Base-by-base conservation (phyloP, 2,113 vertebrate species). In the Cryptomyrus ogoouensis region DNA sequence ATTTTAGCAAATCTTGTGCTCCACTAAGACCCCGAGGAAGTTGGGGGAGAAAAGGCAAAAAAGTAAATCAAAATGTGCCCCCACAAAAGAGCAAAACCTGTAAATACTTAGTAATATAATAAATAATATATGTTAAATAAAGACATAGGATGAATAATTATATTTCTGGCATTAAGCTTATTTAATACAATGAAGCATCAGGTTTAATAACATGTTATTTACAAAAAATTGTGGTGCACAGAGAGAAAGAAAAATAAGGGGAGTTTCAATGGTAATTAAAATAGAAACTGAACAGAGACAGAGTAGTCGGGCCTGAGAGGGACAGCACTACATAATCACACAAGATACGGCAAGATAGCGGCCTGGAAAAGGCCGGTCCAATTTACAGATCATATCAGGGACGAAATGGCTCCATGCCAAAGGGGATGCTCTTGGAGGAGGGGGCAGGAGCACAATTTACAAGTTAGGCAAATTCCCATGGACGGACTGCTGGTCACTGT, bases 381-480 rank as follows among this genome's bases (percentile, higher is more conserved):
- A n/a, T 85, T 13, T 92, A 87, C 91, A 93, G 92, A 94, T 93
- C 90, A n/a, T 91, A 93, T 93, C 91, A 83, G 50, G 83, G 27
- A 91, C 85, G 52, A 90, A 88, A 83, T 83, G 87, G 90, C 86
- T 88, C 88, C 53, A 42, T 88, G 91, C 90, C 90, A 90, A 90
- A 87, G 87, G 83, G 10, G 2, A n/a, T 27, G 66, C 91, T 91
- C 89, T 17, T 91, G 91, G 92, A 90, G 88, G 89, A 89, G 47
- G 9, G 88, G 87, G 92, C 88, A 24, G 27, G 90, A 42, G 91
- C 90, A 92, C 39, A 92, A 91, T 89, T 74, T 91, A 90, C 47
- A 91, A 88, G 39, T 52, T 27, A 53, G 86, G 35, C 44, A 91
- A 86, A 87, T 92, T 94, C 92, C 91, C 91, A 93, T 90, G 89